phyloP scores from a whole-genome alignment of 2,888 invertebrate genomes.

The Latrodectus hesperus region DNA sequence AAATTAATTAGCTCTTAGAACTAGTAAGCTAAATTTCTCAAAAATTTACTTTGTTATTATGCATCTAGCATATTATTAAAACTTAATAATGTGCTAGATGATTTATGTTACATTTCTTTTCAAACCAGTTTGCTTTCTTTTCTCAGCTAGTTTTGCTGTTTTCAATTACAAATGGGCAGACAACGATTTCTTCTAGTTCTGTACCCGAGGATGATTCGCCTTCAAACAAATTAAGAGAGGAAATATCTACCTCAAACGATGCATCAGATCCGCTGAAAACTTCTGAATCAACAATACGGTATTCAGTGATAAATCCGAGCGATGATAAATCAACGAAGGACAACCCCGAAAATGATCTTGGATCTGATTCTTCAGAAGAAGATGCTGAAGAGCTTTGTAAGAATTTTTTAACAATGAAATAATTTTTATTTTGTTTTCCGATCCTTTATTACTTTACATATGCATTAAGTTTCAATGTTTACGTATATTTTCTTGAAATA shows the following conservation, averaged over 20 bases:
- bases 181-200: neutral
- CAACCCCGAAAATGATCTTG: neutral
- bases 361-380: neutral
- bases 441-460: no score
- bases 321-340: neutral
- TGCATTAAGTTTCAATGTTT: no score
- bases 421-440: no score
- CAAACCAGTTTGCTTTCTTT: neutral
- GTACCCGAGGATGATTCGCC: neutral
- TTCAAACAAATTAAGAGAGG: neutral
- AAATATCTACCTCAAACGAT: neutral
- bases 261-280: neutral
- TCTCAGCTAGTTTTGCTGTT: neutral
- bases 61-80: no score
- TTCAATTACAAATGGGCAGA: neutral
- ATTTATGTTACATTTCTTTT: no score
- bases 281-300: neutral
- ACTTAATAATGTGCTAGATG: no score
- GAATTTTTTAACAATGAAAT: neutral
- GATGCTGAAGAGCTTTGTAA: slow-evolving; percentile 12
- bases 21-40: no score
- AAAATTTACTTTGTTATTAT: no score
- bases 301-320: neutral
- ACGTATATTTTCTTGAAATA: no score
- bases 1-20: no score